phyloP scores from a whole-genome alignment of 2,888 invertebrate genomes.

The Agrochola lota region DNA sequence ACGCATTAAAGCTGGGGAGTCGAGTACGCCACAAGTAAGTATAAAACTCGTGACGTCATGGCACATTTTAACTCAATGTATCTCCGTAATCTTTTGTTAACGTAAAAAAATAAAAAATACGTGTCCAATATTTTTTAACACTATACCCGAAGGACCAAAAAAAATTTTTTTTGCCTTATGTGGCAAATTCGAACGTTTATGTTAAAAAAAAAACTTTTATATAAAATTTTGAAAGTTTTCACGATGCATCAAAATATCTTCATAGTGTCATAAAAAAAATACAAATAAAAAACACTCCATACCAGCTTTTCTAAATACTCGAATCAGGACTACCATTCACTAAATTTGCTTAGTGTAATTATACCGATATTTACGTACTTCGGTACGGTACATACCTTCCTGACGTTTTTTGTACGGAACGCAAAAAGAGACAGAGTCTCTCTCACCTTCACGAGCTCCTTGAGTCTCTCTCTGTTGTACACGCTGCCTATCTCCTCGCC shows the following conservation, averaged over 20 bases:
- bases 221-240: background rate
- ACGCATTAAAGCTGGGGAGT: too few species aligned
- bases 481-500: conserved; percentile 99
- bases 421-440: conserved; percentile 68
- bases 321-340: conserved; percentile 46
- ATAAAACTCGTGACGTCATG: too few species aligned
- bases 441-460: conserved; percentile 97
- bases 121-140: too few species aligned
- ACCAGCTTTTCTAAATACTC: conserved; percentile 30
- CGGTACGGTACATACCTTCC: conserved; percentile 35
- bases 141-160: too few species aligned
- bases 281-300: conserved; percentile 4
- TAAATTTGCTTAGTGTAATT: conserved; percentile 22
- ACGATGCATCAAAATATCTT: conserved; percentile 20
- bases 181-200: background rate
- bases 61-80: too few species aligned
- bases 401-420: conserved; percentile 48
- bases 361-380: background rate
- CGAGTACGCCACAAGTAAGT: too few species aligned
- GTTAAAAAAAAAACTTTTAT: background rate
- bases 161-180: background rate
- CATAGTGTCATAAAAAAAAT: background rate
- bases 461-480: conserved; percentile 98
- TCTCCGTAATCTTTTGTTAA: too few species aligned
- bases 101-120: too few species aligned